Evolutionary conservation across 1,140 invertebrate species (phyloP).

Genomic region (Drosophila kohkoa): DNA sequence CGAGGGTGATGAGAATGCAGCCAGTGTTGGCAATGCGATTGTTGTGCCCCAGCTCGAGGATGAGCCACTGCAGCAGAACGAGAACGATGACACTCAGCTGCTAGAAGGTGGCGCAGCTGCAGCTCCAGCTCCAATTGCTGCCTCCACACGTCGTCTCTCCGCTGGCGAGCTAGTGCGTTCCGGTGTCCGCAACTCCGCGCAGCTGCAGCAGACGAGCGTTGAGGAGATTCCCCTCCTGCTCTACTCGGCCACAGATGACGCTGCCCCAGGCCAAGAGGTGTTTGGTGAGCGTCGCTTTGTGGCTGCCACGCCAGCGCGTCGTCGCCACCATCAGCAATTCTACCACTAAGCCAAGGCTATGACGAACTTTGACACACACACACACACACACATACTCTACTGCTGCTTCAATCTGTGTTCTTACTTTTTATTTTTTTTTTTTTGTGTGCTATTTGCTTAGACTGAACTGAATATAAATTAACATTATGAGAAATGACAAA

Average conservation of each 20-base stretch:
- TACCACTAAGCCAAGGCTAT: slow-evolving; percentile 33
- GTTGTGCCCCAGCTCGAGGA: slow-evolving; percentile 73
- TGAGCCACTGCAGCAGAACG: slow-evolving; percentile 62
- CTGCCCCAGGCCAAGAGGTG: slow-evolving; percentile 26
- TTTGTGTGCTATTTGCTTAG: slow-evolving; percentile 65
- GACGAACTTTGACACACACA: not conserved
- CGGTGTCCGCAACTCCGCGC: slow-evolving; percentile 61
- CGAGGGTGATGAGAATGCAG: slow-evolving; percentile 23
- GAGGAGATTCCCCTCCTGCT: slow-evolving; percentile 79
- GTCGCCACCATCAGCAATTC: slow-evolving; percentile 55
- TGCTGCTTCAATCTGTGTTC: slow-evolving; percentile 25
- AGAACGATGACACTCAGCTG: slow-evolving; percentile 75
- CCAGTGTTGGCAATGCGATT: slow-evolving; percentile 59
- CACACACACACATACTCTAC: not conserved
- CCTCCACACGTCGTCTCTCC: slow-evolving; percentile 56
- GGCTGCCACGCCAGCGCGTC: slow-evolving; percentile 71
- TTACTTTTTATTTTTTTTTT: slow-evolving; percentile 50
- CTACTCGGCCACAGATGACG: slow-evolving; percentile 73
- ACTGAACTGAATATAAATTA: slow-evolving; percentile 84
- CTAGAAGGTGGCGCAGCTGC: slow-evolving; percentile 50
- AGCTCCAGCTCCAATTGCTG: not conserved
- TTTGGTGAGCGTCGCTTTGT: slow-evolving; percentile 64
- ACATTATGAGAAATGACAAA: slow-evolving; percentile 82
- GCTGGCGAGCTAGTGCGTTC: slow-evolving; percentile 66
- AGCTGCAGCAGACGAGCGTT: slow-evolving; percentile 70